Conservation (phyloP, 2,888 invertebrate genomes). For the Drosophila subquinaria region DNA sequence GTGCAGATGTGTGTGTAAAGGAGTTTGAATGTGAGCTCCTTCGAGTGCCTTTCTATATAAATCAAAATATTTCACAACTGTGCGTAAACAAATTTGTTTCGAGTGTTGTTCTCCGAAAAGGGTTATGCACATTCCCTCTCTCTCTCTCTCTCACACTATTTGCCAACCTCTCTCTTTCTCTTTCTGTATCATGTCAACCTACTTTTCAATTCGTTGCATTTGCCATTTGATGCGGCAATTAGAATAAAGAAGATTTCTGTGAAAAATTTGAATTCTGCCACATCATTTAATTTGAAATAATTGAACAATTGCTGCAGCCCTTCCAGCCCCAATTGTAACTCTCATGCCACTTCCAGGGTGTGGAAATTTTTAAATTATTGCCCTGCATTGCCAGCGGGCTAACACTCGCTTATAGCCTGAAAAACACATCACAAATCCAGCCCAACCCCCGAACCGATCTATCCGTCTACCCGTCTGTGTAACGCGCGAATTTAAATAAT, state of each 20-base stretch:
- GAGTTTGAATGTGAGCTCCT: slow-evolving; percentile 11
- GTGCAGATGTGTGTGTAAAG: neutral
- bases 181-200: slow-evolving; percentile 22
- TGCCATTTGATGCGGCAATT: slow-evolving; percentile 77
- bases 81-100: slow-evolving; percentile 77
- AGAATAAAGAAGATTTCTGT: slow-evolving; percentile 61
- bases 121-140: slow-evolving; percentile 42
- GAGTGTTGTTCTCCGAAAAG: slow-evolving; percentile 60
- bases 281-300: slow-evolving; percentile 83
- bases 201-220: slow-evolving; percentile 66
- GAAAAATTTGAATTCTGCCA: slow-evolving; percentile 84
- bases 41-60: slow-evolving; percentile 64
- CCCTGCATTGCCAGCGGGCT: slow-evolving; percentile 62
- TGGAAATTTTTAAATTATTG: slow-evolving; percentile 83
- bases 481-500: slow-evolving; percentile 83
- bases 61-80: slow-evolving; percentile 73
- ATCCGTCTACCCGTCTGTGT: slow-evolving; percentile 49
- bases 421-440: neutral
- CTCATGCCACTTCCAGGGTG: slow-evolving; percentile 45
- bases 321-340: slow-evolving; percentile 1
- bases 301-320: slow-evolving; percentile 49
- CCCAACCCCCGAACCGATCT: slow-evolving; percentile 44
- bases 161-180: neutral
- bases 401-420: slow-evolving; percentile 56
- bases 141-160: slow-evolving; percentile 13